phyloP scores from a whole-genome alignment of 1,140 invertebrate genomes.

The Drosophila kurseongensis region DNA sequence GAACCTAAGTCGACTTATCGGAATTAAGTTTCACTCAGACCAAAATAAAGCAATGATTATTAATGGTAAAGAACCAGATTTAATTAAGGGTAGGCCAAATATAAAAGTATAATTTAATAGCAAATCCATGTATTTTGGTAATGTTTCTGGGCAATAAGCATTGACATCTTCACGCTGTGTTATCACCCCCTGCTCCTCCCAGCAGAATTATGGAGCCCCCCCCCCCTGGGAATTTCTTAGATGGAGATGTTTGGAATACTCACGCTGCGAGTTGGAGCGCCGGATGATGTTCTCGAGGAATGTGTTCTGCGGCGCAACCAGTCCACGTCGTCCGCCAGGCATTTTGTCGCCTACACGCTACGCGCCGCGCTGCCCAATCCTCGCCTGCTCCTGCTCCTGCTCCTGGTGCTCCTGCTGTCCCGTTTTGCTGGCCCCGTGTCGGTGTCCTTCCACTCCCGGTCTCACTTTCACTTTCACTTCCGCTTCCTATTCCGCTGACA shows the following conservation, averaged over 20 bases:
- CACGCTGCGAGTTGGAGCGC: slow-evolving; percentile 98
- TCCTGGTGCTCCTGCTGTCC: slow-evolving; percentile 1
- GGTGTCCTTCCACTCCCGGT: slow-evolving; percentile 12
- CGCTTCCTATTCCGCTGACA: slow-evolving; percentile 20
- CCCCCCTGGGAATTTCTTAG: neutral
- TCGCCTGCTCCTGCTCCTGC: slow-evolving; percentile 23
- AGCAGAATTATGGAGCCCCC: too few relatives aligned
- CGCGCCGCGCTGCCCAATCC: slow-evolving; percentile 31
- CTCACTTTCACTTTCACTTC: neutral
- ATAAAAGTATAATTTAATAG: too few relatives aligned
- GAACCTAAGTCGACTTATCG: too few relatives aligned
- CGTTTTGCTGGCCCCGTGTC: neutral
- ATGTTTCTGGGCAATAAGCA: too few relatives aligned
- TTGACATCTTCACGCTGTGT: too few relatives aligned
- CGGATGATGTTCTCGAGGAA: slow-evolving; percentile 99
- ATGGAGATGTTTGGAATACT: slow-evolving; percentile 86
- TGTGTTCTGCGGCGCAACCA: slow-evolving; percentile 99
- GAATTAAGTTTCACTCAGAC: too few relatives aligned
- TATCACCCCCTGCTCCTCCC: too few relatives aligned
- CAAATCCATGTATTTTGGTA: too few relatives aligned
- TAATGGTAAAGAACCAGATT: too few relatives aligned
- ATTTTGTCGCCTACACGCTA: slow-evolving; percentile 87
- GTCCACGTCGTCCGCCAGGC: slow-evolving; percentile 97
- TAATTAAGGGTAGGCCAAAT: too few relatives aligned
- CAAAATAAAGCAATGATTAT: too few relatives aligned